Conservation (phyloP, 1,140 invertebrate species). For the Cecropterus lyciades region DNA sequence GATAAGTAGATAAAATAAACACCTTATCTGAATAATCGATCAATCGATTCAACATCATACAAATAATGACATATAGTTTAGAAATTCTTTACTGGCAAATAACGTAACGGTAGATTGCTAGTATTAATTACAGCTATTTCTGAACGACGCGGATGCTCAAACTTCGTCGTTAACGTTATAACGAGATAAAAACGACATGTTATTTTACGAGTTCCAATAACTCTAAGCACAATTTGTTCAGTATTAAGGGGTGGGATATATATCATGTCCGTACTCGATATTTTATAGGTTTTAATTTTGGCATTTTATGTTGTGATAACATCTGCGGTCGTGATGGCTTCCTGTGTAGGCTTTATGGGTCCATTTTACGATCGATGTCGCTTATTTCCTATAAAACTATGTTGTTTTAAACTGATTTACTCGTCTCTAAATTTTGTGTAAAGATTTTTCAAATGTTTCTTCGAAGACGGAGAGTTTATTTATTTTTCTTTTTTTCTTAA, state of each 20-base stretch:
- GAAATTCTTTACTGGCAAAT: too few relatives aligned
- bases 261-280: conserved; percentile 60
- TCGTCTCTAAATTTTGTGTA: conserved; percentile 15
- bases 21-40: too few relatives aligned
- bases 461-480: too few relatives aligned
- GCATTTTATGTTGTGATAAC: conserved; percentile 75
- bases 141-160: neutral
- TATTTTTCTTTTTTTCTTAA: too few relatives aligned
- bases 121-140: too few relatives aligned
- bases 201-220: conserved; percentile 53
- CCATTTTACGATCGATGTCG: conserved; percentile 21
- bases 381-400: conserved; percentile 22
- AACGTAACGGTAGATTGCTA: too few relatives aligned
- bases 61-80: too few relatives aligned
- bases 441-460: neutral
- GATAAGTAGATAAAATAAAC: too few relatives aligned
- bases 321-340: conserved; percentile 63
- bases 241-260: conserved; percentile 53
- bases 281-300: conserved; percentile 79
- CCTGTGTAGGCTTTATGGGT: conserved; percentile 38
- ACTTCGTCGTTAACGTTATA: conserved; percentile 12
- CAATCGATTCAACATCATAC: too few relatives aligned
- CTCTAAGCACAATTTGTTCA: conserved; percentile 48
- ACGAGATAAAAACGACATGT: conserved; percentile 27
- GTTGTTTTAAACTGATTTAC: conserved; percentile 29